Evolutionary conservation across 2,113 vertebrate species (phyloP).

Genomic region (Ardeotis arabs): DNA sequence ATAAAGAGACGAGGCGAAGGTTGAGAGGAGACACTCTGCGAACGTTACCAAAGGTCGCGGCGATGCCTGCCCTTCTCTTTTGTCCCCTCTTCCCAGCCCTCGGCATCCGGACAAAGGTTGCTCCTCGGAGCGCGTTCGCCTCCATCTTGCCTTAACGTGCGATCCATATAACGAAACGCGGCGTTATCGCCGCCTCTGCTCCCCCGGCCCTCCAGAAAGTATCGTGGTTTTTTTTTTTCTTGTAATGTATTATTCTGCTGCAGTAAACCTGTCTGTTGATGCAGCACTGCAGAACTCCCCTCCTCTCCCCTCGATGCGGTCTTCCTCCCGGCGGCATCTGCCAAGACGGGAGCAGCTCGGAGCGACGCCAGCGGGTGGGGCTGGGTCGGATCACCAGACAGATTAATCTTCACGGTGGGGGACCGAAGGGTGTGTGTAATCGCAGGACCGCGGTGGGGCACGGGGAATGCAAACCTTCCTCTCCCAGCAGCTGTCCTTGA

Average conservation of each 20-base stretch:
- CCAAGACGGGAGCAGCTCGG: slow-evolving; percentile 50
- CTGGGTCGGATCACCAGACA: neutral
- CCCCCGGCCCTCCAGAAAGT: neutral
- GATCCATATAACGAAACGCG: rapidly evolving
- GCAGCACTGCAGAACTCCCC: slow-evolving; percentile 61
- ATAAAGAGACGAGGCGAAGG: neutral
- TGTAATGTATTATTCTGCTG: slow-evolving; percentile 22
- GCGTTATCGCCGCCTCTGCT: rapidly evolving
- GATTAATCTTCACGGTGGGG: slow-evolving; percentile 15
- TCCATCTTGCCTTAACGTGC: neutral
- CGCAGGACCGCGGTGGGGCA: neutral
- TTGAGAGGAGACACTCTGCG: neutral
- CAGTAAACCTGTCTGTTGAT: slow-evolving; percentile 36
- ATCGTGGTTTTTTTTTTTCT: neutral
- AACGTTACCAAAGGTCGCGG: neutral
- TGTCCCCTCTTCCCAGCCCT: slow-evolving; percentile 30
- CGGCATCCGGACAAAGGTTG: neutral
- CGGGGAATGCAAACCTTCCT: slow-evolving; percentile 3
- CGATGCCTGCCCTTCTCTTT: neutral
- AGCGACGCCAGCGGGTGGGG: slow-evolving; percentile 52
- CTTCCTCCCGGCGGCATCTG: slow-evolving; percentile 33
- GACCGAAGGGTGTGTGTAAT: neutral
- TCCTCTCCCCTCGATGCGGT: slow-evolving; percentile 2
- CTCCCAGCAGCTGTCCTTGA: neutral
- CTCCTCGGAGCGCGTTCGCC: rapidly evolving